Evolutionary conservation across 2,797 vertebrate species (phyloP), one percentile per base, ranked within the genome.

Genomic region (Aplochiton taeniatus): DNA sequence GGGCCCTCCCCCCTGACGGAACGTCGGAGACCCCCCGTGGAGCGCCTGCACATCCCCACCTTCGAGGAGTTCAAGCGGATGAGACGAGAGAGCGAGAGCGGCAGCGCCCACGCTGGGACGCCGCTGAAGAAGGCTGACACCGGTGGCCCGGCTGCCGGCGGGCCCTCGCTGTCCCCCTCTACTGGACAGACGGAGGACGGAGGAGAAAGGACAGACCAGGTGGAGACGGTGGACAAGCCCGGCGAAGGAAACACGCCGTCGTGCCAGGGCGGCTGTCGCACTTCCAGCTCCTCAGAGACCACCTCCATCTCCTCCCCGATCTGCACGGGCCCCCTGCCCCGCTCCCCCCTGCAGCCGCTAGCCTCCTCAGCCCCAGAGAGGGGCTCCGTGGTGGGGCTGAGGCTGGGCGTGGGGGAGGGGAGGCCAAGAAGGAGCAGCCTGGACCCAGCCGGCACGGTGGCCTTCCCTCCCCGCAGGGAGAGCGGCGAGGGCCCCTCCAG

Each of bases 1-100:
- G 55, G 50, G 7, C 1, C 74, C 1, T 81, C 87, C 16, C 64
- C 76, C 46, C 76, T 75, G n/a, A 56, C 78, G 0, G 89, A 83
- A 61, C 86, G 70, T 58, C 90, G 90, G 73, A 83, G 76, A 41
- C 61, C 53, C 58, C 88, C 85, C 10, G 81, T 86, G 68, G 92
- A 90, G 4, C 89, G 87, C 11, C 78, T 96, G 6, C 92, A 95
- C 64, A 95, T 96, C 75, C 94, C 94, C 1, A 95, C 93, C 1
- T 96, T 98, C 68, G 93, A 97, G 82, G 94, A 95, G 75, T 96
- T 95, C 66, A 97, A 95, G 75, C 91, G 74, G 74, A 96, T 96
- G 94, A 93, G 92, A 68, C 91, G 31, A 6, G 31, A 91, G 71
- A 87, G 86, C 81, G 88, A 91, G 77, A 65, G 73, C 45, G 61